Percentiles rank a stretch among this genome's conserved stretches.
Evolutionary conservation across 2,888 invertebrate species (phyloP).

Genomic region (Penaeus monodon): DNA sequence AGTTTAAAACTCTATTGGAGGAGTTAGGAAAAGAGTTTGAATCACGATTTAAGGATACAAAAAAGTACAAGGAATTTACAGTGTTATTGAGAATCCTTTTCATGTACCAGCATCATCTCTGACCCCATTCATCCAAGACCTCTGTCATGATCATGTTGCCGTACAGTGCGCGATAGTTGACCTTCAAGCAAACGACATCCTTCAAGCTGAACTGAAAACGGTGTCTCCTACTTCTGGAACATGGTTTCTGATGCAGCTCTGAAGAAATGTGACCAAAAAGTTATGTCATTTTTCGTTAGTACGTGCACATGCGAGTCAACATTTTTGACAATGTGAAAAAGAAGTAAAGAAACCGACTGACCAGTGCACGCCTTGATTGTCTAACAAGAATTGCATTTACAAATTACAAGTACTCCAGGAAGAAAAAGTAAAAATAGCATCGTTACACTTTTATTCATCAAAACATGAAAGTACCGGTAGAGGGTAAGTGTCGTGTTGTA

Average conservation of each 20-base stretch:
- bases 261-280: background rate
- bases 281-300: background rate
- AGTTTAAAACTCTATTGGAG: background rate
- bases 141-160: conserved; percentile 5
- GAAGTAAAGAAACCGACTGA: background rate
- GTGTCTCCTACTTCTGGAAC: conserved; percentile 4
- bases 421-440: too few species aligned
- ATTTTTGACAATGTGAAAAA: background rate
- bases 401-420: background rate
- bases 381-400: background rate
- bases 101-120: conserved; percentile 3
- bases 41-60: background rate
- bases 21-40: background rate
- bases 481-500: too few species aligned
- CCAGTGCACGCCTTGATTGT: background rate
- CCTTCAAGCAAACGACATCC: conserved; percentile 1
- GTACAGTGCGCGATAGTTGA: conserved; percentile 6
- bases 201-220: conserved; percentile 2
- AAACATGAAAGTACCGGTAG: too few species aligned
- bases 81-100: conserved; percentile 3
- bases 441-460: too few species aligned
- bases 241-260: conserved; percentile 6
- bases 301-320: background rate
- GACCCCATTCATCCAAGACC: conserved; percentile 6
- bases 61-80: background rate